A percentile compares a stretch with the other conserved stretches of the same genome.
These are phyloP conservation scores for Melinaea marsaeus DNA, from an alignment of 2,888 invertebrate species.

Conservation along the genomic window DNA sequence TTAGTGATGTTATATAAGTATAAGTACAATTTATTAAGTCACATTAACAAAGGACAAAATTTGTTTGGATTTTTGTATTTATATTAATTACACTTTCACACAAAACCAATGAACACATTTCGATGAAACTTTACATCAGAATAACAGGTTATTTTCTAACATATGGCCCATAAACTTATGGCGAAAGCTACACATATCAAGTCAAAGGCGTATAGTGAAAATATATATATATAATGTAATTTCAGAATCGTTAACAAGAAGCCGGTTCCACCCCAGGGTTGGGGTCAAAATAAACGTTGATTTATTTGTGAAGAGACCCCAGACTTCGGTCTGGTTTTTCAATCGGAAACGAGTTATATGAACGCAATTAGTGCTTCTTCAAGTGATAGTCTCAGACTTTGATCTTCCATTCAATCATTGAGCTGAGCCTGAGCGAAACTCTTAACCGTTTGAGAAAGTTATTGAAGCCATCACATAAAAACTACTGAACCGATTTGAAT, in stretches of 20 bases:
- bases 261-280: constrained; percentile 43
- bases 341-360: constrained; percentile 32
- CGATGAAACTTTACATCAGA: no score
- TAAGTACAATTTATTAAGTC: no score
- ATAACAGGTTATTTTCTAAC: no score
- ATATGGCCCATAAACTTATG: no score
- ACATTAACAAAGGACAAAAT: no score
- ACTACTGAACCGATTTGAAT: no score
- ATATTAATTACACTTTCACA: no score
- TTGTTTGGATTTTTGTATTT: no score
- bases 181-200: constrained; percentile 23
- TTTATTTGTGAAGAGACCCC: constrained; percentile 46
- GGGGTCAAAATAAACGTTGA: constrained; percentile 61
- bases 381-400: constrained; percentile 14
- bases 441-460: no score
- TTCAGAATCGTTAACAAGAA: constrained; percentile 51
- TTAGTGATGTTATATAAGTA: no score
- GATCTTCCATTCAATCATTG: neutral
- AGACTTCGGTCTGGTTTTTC: constrained; percentile 25
- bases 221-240: constrained; percentile 41
- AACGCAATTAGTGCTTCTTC: constrained; percentile 33
- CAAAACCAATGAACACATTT: no score
- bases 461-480: no score
- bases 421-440: neutral
- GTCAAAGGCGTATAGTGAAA: neutral